Evolutionary conservation across 2,797 vertebrate genomes (phyloP).

Genomic region (Thunnus albacares): DNA sequence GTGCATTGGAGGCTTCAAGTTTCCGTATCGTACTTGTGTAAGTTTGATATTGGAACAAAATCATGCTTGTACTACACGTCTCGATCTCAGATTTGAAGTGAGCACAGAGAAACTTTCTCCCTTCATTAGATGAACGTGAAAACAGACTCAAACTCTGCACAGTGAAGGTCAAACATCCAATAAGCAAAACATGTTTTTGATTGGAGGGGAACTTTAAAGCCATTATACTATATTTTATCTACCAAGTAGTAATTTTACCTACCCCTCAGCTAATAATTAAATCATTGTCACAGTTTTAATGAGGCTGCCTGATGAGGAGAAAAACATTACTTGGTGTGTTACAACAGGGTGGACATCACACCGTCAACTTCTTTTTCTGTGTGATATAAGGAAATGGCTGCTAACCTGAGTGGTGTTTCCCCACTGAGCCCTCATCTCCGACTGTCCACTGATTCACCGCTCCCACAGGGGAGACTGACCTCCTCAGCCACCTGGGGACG

Average conservation of each 20-base stretch:
- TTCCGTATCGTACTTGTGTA: neutral
- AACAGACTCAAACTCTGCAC: neutral
- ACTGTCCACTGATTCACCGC: conserved; percentile 65
- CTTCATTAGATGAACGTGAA: neutral
- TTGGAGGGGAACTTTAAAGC: neutral
- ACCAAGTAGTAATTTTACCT: conserved; percentile 7
- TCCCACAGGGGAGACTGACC: conserved; percentile 83
- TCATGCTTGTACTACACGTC: neutral
- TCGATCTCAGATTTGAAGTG: neutral
- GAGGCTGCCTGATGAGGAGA: conserved; percentile 42
- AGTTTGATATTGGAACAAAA: neutral
- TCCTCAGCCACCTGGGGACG: conserved; percentile 85
- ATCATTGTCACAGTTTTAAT: conserved; percentile 56
- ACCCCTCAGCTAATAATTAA: conserved; percentile 44
- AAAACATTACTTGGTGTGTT: conserved; percentile 47
- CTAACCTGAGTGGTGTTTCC: conserved; percentile 52
- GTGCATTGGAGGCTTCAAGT: neutral
- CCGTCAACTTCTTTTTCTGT: neutral
- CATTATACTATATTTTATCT: conserved; percentile 18
- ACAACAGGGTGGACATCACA: conserved; percentile 58
- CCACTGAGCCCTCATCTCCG: conserved; percentile 72
- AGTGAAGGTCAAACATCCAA: conserved; percentile 18
- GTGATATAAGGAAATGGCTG: conserved; percentile 63
- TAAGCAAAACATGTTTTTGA: neutral
- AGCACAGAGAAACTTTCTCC: neutral